phyloP scores from a whole-genome alignment of 1,140 invertebrate genomes.

The Trigoniulus corallinus region DNA sequence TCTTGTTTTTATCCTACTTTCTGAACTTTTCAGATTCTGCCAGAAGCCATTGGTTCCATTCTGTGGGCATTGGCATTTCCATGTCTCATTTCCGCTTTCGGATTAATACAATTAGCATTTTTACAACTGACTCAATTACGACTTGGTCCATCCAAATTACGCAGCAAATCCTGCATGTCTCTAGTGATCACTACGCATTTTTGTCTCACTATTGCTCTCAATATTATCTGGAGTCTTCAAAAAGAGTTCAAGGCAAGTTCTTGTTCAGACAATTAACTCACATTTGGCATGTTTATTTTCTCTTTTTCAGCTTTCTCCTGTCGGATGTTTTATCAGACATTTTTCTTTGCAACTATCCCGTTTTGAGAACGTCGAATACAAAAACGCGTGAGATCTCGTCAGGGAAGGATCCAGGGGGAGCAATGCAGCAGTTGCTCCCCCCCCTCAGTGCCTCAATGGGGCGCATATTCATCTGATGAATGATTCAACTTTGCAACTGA shows the following conservation, averaged over 20 bases:
- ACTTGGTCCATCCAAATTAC: slow-evolving; percentile 32
- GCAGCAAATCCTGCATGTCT: slow-evolving; percentile 35
- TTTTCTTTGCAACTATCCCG: too few relatives aligned
- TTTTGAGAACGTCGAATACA: too few relatives aligned
- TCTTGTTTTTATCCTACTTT: too few relatives aligned
- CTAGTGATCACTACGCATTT: slow-evolving; percentile 40
- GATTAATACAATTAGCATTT: slow-evolving; percentile 40
- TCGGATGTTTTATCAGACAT: too few relatives aligned
- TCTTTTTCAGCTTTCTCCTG: too few relatives aligned
- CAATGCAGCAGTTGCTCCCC: too few relatives aligned
- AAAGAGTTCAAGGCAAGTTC: slow-evolving; percentile 27
- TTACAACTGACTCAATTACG: slow-evolving; percentile 39
- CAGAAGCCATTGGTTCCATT: slow-evolving; percentile 34
- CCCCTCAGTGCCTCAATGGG: too few relatives aligned
- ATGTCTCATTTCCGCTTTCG: slow-evolving; percentile 39
- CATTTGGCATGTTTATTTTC: too few relatives aligned
- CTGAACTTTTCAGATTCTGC: slow-evolving; percentile 30
- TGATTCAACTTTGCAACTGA: too few relatives aligned
- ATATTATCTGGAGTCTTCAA: slow-evolving; percentile 33
- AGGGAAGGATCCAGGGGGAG: too few relatives aligned
- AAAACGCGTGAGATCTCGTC: too few relatives aligned
- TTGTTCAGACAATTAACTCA: neutral
- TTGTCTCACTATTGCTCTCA: slow-evolving; percentile 32
- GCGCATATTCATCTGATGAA: too few relatives aligned
- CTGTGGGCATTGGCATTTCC: slow-evolving; percentile 43